Conservation (phyloP, 1,140 invertebrate genomes). For the Antheraea pernyi region DNA sequence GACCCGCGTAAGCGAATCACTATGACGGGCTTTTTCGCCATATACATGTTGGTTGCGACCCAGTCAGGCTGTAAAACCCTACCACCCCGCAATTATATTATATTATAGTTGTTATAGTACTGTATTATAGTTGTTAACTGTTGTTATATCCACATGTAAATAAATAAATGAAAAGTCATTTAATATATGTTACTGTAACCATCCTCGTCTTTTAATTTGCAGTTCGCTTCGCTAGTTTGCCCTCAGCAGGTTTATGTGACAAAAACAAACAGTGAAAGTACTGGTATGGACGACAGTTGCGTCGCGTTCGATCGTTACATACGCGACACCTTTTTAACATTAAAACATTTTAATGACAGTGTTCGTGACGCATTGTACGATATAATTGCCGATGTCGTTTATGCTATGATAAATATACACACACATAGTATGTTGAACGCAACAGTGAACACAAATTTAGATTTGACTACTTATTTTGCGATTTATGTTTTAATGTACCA, state of each 20-base stretch:
- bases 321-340: conserved; percentile 48
- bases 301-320: conserved; percentile 35
- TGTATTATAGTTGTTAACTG: background rate
- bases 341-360: conserved; percentile 57
- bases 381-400: conserved; percentile 43
- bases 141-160: too few species aligned
- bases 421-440: conserved; percentile 23
- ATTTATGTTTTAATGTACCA: background rate
- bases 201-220: background rate
- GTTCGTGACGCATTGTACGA: conserved; percentile 48
- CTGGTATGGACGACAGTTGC: conserved; percentile 30
- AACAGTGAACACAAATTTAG: conserved; percentile 11
- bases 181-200: too few species aligned
- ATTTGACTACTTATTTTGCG: background rate
- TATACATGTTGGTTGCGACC: too few species aligned
- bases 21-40: too few species aligned
- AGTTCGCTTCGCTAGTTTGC: conserved; percentile 10
- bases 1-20: too few species aligned
- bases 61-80: too few species aligned
- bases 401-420: conserved; percentile 26
- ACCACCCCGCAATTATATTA: too few species aligned
- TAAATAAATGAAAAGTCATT: too few species aligned
- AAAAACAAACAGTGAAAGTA: conserved; percentile 66
- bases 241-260: conserved; percentile 38
- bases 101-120: too few species aligned